phyloP scores from a whole-genome alignment of 2,797 vertebrate species.

The Malacoctenus gilli region DNA sequence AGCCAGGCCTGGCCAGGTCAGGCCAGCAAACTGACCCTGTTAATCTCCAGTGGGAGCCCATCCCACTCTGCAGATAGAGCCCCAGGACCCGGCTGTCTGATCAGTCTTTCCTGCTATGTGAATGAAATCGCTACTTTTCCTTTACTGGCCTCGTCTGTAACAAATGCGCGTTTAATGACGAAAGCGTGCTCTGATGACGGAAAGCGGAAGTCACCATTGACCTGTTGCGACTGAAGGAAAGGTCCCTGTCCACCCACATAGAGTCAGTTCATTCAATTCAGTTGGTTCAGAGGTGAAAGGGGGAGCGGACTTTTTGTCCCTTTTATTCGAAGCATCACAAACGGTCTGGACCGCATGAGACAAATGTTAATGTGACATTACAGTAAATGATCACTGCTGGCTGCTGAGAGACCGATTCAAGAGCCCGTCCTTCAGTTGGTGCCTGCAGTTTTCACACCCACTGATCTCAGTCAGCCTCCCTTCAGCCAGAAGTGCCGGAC shows the following conservation, averaged over 20 bases:
- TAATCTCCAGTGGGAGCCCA: constrained; percentile 58
- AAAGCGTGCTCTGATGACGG: background rate
- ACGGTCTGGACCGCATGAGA: background rate
- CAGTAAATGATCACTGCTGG: constrained; percentile 1
- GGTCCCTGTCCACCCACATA: constrained; percentile 60
- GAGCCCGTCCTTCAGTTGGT: background rate
- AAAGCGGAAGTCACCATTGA: constrained; percentile 28
- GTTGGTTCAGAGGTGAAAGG: constrained; percentile 23
- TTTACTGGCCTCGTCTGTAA: background rate
- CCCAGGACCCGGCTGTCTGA: constrained; percentile 11
- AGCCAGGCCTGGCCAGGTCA: constrained; percentile 23
- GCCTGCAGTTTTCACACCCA: constrained; percentile 40
- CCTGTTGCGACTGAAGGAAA: constrained; percentile 42
- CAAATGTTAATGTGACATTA: constrained; percentile 7
- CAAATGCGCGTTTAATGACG: background rate
- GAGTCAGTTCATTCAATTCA: constrained; percentile 26
- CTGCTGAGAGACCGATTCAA: constrained; percentile 2
- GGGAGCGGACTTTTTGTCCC: background rate
- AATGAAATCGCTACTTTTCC: constrained; percentile 11
- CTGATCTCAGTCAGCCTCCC: constrained; percentile 22
- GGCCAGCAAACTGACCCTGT: constrained; percentile 53
- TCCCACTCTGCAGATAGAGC: constrained; percentile 22
- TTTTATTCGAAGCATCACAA: background rate
- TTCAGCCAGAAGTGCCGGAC: constrained; percentile 20
- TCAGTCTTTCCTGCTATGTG: background rate